Evolutionary conservation across 2,113 vertebrate species (phyloP).

Genomic region (Diadophis punctatus): DNA sequence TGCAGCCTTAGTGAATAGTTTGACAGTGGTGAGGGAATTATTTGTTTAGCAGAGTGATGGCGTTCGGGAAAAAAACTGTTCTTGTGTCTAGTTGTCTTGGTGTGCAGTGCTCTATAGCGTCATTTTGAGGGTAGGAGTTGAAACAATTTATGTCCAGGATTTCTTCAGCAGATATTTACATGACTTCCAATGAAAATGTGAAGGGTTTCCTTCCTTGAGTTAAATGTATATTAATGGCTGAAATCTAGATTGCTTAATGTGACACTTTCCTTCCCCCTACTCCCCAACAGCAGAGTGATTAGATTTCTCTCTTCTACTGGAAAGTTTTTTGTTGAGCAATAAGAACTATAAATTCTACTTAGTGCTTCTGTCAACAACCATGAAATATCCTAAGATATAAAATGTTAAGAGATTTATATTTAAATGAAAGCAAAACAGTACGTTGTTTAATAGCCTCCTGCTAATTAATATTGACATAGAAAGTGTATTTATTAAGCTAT

Average conservation of each 20-base stretch:
- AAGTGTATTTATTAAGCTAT: slow-evolving; percentile 42
- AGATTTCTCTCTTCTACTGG: background rate
- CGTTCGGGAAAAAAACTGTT: no score
- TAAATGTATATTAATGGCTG: background rate
- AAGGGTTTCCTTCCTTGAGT: background rate
- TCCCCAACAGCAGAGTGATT: background rate
- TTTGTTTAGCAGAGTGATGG: no score
- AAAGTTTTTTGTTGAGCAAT: background rate
- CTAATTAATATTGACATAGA: slow-evolving; percentile 49
- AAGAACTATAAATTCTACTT: slow-evolving; percentile 34
- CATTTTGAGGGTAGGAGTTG: no score
- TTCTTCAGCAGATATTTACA: background rate
- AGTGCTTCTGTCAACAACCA: slow-evolving; percentile 51
- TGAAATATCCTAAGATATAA: slow-evolving; percentile 36
- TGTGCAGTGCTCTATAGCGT: no score
- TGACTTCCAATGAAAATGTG: background rate
- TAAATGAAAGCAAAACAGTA: slow-evolving; percentile 54
- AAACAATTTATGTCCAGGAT: no score
- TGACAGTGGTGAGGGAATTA: no score
- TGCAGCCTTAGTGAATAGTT: no score
- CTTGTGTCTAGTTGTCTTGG: no score
- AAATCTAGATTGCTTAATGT: background rate
- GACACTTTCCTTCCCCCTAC: slow-evolving; percentile 26
- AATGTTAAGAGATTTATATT: slow-evolving; percentile 54
- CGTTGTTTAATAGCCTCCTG: background rate